Percentiles rank a stretch among this genome's conserved stretches.
Conservation (phyloP, 1,140 invertebrate species). For the Drosophila athabasca region DNA sequence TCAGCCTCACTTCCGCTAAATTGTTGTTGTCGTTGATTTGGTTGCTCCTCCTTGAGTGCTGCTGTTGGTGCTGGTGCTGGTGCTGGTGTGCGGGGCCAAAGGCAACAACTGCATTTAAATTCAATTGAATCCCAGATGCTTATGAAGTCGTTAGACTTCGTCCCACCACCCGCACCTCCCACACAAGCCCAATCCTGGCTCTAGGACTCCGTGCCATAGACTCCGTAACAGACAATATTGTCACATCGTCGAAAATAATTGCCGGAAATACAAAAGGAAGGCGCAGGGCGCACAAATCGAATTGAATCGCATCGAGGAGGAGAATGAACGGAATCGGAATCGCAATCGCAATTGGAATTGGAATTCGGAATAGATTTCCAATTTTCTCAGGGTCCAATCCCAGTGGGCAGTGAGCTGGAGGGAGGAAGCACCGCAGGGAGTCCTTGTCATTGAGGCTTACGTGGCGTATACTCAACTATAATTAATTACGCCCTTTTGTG, state of each 20-base stretch:
- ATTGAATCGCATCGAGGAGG: slow-evolving; percentile 47
- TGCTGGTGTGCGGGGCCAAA: too few relatives aligned
- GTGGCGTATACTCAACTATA: slow-evolving; percentile 69
- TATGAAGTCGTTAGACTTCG: slow-evolving; percentile 69
- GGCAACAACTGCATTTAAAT: slow-evolving; percentile 61
- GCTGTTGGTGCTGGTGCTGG: too few relatives aligned
- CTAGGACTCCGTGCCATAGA: neutral
- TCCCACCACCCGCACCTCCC: neutral
- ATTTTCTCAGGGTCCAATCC: slow-evolving; percentile 54
- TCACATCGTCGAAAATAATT: slow-evolving; percentile 80
- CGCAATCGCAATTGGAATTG: slow-evolving; percentile 18
- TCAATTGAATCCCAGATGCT: slow-evolving; percentile 62
- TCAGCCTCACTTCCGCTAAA: slow-evolving; percentile 60
- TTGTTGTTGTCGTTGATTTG: slow-evolving; percentile 32
- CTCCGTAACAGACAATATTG: slow-evolving; percentile 56
- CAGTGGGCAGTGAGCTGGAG: too few relatives aligned
- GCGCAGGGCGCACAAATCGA: slow-evolving; percentile 37
- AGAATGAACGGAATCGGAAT: slow-evolving; percentile 21
- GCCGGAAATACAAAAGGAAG: slow-evolving; percentile 79
- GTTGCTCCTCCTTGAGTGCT: slow-evolving; percentile 5
- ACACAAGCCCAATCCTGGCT: too few relatives aligned
- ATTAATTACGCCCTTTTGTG: slow-evolving; percentile 69
- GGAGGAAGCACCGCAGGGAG: slow-evolving; percentile 66
- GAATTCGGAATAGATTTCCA: slow-evolving; percentile 67
- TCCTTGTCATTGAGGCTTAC: slow-evolving; percentile 51